Evolutionary conservation across 1,140 invertebrate species (phyloP).

Genomic region (Listronotus oregonensis): DNA sequence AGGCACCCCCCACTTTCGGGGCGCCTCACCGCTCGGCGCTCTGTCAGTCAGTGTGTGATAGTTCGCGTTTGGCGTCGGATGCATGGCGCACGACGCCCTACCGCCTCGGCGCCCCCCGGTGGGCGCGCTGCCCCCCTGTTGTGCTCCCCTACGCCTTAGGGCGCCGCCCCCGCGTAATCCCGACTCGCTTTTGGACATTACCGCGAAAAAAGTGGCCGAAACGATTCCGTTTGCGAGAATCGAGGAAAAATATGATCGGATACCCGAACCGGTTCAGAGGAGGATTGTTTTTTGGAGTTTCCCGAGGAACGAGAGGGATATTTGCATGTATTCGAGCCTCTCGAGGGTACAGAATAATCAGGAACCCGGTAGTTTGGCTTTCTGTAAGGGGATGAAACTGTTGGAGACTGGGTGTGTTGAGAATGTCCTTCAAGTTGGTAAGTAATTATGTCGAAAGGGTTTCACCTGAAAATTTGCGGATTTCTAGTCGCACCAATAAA

Average conservation of each 20-base stretch:
- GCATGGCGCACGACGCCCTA: constrained; percentile 33
- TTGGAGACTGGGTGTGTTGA: constrained; percentile 79
- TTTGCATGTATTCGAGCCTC: constrained; percentile 87
- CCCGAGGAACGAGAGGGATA: constrained; percentile 82
- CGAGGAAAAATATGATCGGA: constrained; percentile 83
- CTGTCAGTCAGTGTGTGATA: constrained; percentile 28
- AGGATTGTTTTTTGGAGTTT: constrained; percentile 89
- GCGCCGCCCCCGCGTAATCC: constrained; percentile 60
- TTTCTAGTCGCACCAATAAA: too few relatives aligned
- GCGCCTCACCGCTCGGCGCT: background rate
- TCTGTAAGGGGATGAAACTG: constrained; percentile 82
- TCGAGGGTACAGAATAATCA: constrained; percentile 60
- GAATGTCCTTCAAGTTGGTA: constrained; percentile 87
- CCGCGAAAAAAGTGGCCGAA: constrained; percentile 81
- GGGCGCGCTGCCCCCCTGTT: constrained; percentile 46
- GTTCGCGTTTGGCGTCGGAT: constrained; percentile 18
- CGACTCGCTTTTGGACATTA: constrained; percentile 77
- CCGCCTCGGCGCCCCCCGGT: constrained; percentile 32
- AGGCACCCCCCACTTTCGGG: background rate
- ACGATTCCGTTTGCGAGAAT: constrained; percentile 84
- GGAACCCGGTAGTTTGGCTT: constrained; percentile 79
- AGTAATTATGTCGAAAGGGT: constrained; percentile 57
- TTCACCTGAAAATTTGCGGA: too few relatives aligned
- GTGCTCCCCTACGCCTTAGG: constrained; percentile 46
- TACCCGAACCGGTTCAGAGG: constrained; percentile 85